Conservation (phyloP, 2,113 vertebrate genomes). For the Etia nguti region DNA sequence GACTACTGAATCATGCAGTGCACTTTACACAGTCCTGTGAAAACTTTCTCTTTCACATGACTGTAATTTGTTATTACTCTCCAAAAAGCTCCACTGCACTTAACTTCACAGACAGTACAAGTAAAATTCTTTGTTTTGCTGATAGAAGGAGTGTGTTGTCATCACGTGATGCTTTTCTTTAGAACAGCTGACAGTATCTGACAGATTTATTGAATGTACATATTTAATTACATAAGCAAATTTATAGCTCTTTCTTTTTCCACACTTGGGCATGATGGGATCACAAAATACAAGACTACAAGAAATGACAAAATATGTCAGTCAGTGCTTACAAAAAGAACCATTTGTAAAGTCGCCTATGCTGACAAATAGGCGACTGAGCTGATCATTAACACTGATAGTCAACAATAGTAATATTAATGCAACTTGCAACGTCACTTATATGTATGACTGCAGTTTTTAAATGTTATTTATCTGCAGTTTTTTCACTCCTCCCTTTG, state of each 20-base stretch:
- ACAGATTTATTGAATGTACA: not conserved
- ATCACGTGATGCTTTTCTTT: too few relatives aligned
- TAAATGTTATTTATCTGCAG: not conserved
- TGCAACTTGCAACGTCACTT: not conserved
- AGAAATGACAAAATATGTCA: not conserved
- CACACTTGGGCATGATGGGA: not conserved
- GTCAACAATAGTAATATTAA: not conserved
- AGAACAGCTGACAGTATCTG: not conserved
- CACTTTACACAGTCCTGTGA: not conserved
- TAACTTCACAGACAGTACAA: not conserved
- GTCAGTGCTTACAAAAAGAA: not conserved
- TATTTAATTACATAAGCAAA: not conserved
- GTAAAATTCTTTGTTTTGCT: too few relatives aligned
- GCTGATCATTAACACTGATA: not conserved
- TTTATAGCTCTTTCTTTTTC: not conserved
- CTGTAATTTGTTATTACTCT: not conserved
- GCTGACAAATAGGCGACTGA: not conserved
- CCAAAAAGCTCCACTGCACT: not conserved
- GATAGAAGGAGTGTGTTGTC: too few relatives aligned
- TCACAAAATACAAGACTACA: not conserved
- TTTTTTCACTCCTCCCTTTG: not conserved
- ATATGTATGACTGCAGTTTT: not conserved
- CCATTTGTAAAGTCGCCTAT: not conserved
- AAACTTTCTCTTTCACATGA: not conserved
- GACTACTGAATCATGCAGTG: not conserved